Evolutionary conservation across 2,797 vertebrate genomes (phyloP).

Genomic region (Darevskia nairensis): DNA sequence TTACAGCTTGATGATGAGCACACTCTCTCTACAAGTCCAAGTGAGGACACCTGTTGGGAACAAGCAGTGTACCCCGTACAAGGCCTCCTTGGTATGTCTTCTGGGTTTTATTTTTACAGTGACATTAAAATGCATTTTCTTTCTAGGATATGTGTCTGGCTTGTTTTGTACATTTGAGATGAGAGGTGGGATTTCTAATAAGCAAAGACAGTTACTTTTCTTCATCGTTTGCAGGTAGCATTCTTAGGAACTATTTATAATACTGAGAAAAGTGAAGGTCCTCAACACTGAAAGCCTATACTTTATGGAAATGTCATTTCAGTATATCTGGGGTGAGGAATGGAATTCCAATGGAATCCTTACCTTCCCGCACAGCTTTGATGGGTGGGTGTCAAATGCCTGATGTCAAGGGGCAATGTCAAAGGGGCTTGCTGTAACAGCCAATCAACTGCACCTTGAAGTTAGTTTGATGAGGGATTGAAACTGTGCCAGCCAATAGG

Average conservation of each 20-base stretch:
- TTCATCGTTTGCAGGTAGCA: background rate
- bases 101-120: background rate
- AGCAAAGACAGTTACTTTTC: background rate
- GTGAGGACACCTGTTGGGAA: constrained; percentile 97
- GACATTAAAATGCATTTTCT: background rate
- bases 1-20: constrained; percentile 93
- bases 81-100: constrained; percentile 80
- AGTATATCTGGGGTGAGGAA: background rate
- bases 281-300: background rate
- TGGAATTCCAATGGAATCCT: too few relatives aligned
- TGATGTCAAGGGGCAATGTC: too few relatives aligned
- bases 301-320: background rate
- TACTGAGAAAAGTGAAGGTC: background rate
- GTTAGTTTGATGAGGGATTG: too few relatives aligned
- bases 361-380: too few relatives aligned
- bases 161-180: background rate
- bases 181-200: background rate
- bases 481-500: too few relatives aligned
- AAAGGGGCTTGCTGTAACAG: too few relatives aligned
- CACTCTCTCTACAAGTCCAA: constrained; percentile 90
- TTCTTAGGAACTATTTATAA: background rate
- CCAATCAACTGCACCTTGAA: too few relatives aligned
- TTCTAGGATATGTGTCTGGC: rapidly evolving
- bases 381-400: too few relatives aligned
- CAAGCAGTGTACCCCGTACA: constrained; percentile 95